Evolutionary conservation across 2,888 invertebrate genomes (phyloP), one percentile per base, ranked within the genome.

Genomic region (Saturnia japonica): DNA sequence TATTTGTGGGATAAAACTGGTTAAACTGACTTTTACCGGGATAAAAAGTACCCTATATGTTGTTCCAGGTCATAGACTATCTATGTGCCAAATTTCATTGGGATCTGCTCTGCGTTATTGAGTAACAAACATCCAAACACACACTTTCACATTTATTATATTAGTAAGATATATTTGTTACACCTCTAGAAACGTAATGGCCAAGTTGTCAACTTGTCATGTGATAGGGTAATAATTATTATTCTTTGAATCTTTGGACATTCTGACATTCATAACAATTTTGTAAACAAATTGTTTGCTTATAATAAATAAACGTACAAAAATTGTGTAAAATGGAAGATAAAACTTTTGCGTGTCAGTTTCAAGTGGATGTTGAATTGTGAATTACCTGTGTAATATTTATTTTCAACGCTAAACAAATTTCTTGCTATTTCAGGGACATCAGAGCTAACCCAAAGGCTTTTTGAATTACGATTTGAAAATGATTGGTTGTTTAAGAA

Each of bases 401-500:
- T 66, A n/a, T n/a, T 60, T 54, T 16, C 66, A 54, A 57, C 57
- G 16, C 28, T 57, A 28, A 60, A 60, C 25, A 34, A 51, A 47
- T 14, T 72, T n/a, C 57, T 64, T 67, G 54, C 64, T 42, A 71
- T 72, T 54, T 71, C 75, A 94, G 94, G 94, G 93, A 88, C 90
- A 9, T 80, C 88, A 57, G 87, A 89, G 69, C 83, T 91, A n/a
- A 90, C 85, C 28, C 88, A 83, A 73, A 88, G 83, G 74, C 80
- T 94, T 73, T 87, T 94, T 71, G 80, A 88, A 73, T 77, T 93
- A 64, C 86, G 93, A 71, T 92, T 93, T 71, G 84, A 91, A 77
- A 86, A 94, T 79, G 91, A 93, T 68, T 87, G 86, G 86, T 81
- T 94, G 43, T 94, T 94, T 78, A 93, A 88, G 77, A 89, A 87